Evolutionary conservation across 2,113 vertebrate genomes (phyloP).

Genomic region (Mus spicilegus): DNA sequence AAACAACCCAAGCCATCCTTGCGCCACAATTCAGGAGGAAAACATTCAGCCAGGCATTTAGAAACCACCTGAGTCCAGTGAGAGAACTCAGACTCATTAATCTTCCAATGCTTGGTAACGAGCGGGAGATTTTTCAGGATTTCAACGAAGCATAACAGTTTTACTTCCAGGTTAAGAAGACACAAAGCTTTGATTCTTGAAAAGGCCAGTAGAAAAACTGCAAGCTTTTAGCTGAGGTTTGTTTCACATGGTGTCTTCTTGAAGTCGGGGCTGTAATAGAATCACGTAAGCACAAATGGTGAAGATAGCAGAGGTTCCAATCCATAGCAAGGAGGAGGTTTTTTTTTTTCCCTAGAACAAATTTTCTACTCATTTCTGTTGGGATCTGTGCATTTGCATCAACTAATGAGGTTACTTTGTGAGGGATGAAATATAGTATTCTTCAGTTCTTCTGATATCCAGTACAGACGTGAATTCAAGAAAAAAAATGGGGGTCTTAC

Average conservation of each 20-base stretch:
- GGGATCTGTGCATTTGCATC: conserved; percentile 91
- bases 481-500: conserved; percentile 90
- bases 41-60: conserved; percentile 90
- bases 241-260: conserved; percentile 91
- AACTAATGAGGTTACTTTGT: conserved; percentile 93
- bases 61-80: conserved; percentile 91
- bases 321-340: conserved; percentile 87
- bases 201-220: conserved; percentile 92
- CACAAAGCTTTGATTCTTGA: conserved; percentile 94
- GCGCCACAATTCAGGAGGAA: conserved; percentile 90
- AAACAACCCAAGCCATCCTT: conserved; percentile 93
- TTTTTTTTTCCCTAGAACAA: conserved; percentile 88
- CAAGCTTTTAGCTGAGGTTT: conserved; percentile 93
- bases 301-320: conserved; percentile 92
- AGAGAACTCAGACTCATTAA: conserved; percentile 88
- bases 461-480: conserved; percentile 91
- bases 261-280: conserved; percentile 56
- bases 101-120: conserved; percentile 92
- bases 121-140: conserved; percentile 89
- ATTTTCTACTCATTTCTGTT: conserved; percentile 93
- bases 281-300: conserved; percentile 83
- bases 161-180: conserved; percentile 91
- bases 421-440: conserved; percentile 89
- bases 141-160: conserved; percentile 89
- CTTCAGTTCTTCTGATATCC: conserved; percentile 90